phyloP scores from a whole-genome alignment of 2,113 vertebrate genomes.

The Callospermophilus lateralis region DNA sequence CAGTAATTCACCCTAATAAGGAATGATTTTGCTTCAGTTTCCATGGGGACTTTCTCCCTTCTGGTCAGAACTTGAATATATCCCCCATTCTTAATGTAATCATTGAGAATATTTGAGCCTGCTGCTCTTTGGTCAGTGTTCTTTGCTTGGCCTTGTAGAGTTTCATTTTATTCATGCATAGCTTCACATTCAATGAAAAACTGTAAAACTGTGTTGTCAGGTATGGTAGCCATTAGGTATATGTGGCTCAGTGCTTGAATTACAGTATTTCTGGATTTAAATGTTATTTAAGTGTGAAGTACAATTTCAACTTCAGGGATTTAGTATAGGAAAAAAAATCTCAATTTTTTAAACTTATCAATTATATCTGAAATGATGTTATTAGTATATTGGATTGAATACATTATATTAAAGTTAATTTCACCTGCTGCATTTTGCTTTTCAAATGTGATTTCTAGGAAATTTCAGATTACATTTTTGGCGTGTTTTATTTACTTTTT shows the following conservation, averaged over 20 bases:
- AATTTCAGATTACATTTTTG: neutral
- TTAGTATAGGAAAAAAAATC: neutral
- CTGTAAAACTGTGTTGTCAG: neutral
- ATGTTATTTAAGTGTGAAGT: neutral
- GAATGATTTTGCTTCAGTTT: neutral
- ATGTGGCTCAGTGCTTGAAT: neutral
- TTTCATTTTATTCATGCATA: neutral
- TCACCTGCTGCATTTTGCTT: neutral
- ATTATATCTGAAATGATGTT: neutral
- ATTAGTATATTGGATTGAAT: neutral
- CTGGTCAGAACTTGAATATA: neutral
- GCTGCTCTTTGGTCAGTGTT: neutral
- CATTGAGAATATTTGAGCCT: neutral
- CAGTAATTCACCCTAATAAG: neutral
- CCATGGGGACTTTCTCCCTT: neutral
- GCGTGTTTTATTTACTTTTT: neutral
- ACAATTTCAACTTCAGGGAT: neutral
- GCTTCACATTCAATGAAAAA: neutral
- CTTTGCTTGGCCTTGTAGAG: neutral
- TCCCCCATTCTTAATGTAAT: neutral
- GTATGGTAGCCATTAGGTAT: neutral
- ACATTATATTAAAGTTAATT: conserved; percentile 46
- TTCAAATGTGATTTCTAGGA: conserved; percentile 23
- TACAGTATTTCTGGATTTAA: neutral
- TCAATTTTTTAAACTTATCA: neutral